A percentile compares a stretch with the other conserved stretches of the same genome.
phyloP scores from a whole-genome alignment of 2,797 vertebrate species.

The Mus caroli region DNA sequence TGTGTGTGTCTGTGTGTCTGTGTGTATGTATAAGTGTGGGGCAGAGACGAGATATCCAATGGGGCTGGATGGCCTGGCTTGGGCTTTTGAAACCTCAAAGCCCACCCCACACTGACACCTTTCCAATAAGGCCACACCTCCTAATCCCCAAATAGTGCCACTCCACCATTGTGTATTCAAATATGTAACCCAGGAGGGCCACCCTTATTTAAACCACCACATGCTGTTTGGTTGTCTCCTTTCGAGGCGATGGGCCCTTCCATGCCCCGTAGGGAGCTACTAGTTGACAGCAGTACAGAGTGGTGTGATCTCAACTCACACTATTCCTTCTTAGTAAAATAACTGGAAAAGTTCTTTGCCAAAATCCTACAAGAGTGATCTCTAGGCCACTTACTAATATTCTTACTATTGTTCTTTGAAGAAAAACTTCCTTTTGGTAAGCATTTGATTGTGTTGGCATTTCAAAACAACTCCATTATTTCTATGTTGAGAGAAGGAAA shows the following conservation, averaged over 20 bases:
- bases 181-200: neutral
- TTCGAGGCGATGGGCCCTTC: neutral
- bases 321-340: neutral
- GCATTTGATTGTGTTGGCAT: neutral
- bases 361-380: no score
- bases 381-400: no score
- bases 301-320: neutral
- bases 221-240: neutral
- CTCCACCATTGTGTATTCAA: neutral
- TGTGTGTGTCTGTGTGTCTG: no score
- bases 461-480: neutral
- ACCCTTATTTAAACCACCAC: neutral
- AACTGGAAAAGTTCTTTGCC: neutral
- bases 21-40: no score
- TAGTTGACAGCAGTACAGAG: neutral
- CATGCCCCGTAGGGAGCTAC: neutral
- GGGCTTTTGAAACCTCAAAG: neutral
- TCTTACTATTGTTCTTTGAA: neutral
- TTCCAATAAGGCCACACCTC: neutral
- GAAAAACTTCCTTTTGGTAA: neutral
- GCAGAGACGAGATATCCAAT: neutral
- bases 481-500: neutral
- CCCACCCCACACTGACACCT: neutral
- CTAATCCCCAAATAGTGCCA: neutral
- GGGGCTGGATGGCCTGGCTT: neutral